Conservation (phyloP, 1,140 invertebrate species). For the Zaprionus ornatus region DNA sequence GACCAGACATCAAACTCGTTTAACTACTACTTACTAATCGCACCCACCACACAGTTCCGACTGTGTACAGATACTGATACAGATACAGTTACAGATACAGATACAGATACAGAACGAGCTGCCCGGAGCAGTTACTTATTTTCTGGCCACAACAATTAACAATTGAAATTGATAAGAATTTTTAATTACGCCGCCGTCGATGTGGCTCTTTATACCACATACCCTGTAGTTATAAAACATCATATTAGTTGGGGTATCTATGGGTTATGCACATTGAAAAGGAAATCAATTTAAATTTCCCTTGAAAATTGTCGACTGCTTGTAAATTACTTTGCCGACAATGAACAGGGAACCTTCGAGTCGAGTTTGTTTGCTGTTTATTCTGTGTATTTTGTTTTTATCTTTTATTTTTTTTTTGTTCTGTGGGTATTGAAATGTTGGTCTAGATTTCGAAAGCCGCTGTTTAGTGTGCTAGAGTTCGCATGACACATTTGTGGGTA, state of each 20-base stretch:
- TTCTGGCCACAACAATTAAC: conserved; percentile 69
- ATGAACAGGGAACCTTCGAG: background rate
- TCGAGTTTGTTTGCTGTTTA: background rate
- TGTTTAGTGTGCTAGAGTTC: conserved; percentile 10
- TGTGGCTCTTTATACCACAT: conserved; percentile 19
- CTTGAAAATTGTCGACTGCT: background rate
- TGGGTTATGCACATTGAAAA: background rate
- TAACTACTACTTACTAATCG: background rate
- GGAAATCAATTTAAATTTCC: too few species aligned
- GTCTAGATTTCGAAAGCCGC: conserved; percentile 33
- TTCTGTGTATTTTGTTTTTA: conserved; percentile 25
- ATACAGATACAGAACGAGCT: conserved; percentile 31
- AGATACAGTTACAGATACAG: conserved; percentile 7
- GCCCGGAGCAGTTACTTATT: conserved; percentile 26
- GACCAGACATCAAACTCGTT: background rate
- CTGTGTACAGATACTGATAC: background rate
- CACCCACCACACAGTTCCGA: background rate
- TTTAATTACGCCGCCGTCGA: conserved; percentile 69
- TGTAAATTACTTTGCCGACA: background rate
- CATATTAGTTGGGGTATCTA: background rate
- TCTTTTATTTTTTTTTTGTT: conserved; percentile 14
- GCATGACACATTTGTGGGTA: conserved; percentile 21
- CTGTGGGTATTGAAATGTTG: conserved; percentile 43
- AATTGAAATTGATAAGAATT: conserved; percentile 75
- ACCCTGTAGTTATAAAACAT: conserved; percentile 6